A percentile compares a stretch with the other conserved stretches of the same genome.
phyloP scores from a whole-genome alignment of 2,888 invertebrate species.

The Brachyopa scutellaris region DNA sequence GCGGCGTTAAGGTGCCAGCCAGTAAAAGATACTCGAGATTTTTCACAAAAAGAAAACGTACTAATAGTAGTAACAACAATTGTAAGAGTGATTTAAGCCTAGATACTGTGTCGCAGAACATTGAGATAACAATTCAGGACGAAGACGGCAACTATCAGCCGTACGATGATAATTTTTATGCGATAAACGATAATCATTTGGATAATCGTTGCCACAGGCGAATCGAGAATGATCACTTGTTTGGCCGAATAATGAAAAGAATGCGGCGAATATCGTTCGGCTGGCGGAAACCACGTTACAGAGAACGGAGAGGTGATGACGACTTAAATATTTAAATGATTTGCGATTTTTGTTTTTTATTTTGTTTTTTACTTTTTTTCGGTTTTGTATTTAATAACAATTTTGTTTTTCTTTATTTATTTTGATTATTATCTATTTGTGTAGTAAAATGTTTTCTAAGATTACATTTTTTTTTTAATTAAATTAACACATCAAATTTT shows the following conservation, averaged over 20 bases:
- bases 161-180: constrained; percentile 79
- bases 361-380: constrained; percentile 52
- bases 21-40: constrained; percentile 79
- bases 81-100: constrained; percentile 79
- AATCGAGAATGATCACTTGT: constrained; percentile 78
- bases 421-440: background rate
- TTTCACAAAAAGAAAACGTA: constrained; percentile 79
- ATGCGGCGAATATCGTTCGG: constrained; percentile 81
- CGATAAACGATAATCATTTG: constrained; percentile 75
- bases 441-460: too few species aligned
- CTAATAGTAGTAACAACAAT: constrained; percentile 71
- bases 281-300: constrained; percentile 81
- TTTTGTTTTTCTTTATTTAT: constrained; percentile 22
- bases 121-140: constrained; percentile 81
- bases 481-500: background rate
- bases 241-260: constrained; percentile 79
- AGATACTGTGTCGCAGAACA: constrained; percentile 80
- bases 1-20: constrained; percentile 75
- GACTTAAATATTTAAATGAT: constrained; percentile 57
- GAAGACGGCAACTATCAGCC: constrained; percentile 80
- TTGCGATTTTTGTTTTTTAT: constrained; percentile 44
- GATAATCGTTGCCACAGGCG: constrained; percentile 76
- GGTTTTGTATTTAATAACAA: constrained; percentile 31
- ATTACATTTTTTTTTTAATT: too few species aligned
- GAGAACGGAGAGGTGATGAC: constrained; percentile 81